Percentiles rank a stretch among this genome's conserved stretches.
phyloP scores from a whole-genome alignment of 2,888 invertebrate species.

The Cryptus viduatorius region DNA sequence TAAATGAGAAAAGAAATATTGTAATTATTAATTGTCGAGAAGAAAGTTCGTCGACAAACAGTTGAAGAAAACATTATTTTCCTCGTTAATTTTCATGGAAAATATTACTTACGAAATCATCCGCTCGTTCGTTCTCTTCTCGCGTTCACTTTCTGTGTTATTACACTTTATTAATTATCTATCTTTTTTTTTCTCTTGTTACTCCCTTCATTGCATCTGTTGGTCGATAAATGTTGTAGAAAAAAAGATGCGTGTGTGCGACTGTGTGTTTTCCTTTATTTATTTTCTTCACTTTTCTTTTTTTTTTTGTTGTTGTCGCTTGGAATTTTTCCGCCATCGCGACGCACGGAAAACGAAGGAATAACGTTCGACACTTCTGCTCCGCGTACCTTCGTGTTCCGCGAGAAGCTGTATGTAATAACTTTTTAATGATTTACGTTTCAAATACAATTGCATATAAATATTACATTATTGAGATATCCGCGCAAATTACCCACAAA shows the following conservation, averaged over 20 bases:
- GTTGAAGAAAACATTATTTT: not conserved
- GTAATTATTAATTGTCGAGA: conserved; percentile 61
- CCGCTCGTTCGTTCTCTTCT: conserved; percentile 32
- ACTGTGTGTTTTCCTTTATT: conserved; percentile 14
- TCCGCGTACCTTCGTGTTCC: conserved; percentile 29
- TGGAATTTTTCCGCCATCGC: conserved; percentile 11
- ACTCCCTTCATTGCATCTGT: conserved; percentile 66
- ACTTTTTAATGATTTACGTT: conserved; percentile 65
- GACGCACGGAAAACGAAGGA: conserved; percentile 35
- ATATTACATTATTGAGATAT: conserved; percentile 53
- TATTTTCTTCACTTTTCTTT: not conserved
- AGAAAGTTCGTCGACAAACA: conserved; percentile 2
- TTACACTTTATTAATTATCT: conserved; percentile 32
- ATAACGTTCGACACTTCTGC: conserved; percentile 20
- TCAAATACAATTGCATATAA: conserved; percentile 69
- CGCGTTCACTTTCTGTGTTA: conserved; percentile 5
- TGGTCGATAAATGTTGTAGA: conserved; percentile 72
- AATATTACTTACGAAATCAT: not conserved
- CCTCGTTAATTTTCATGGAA: not conserved
- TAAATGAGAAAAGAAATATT: conserved; percentile 75
- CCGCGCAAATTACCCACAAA: conserved; percentile 51
- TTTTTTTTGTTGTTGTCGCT: conserved; percentile 1
- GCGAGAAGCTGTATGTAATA: conserved; percentile 36
- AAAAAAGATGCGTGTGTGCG: conserved; percentile 67
- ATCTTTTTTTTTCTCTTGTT: conserved; percentile 62